Conservation (phyloP, 2,113 vertebrate genomes). For the Acrocephalus arundinaceus region DNA sequence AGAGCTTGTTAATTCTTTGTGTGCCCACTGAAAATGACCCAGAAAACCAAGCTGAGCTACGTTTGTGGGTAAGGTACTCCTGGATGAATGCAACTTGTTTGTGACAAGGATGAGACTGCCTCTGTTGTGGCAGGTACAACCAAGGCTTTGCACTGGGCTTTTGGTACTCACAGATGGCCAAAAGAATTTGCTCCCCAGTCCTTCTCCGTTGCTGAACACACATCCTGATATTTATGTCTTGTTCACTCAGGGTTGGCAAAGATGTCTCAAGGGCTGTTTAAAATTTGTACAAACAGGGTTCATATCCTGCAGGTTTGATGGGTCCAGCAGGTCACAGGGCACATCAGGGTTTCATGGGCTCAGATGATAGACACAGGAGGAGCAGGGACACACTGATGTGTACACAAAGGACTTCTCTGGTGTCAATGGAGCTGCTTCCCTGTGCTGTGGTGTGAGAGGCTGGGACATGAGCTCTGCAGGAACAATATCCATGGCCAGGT, state of each 20-base stretch:
- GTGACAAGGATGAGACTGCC: not conserved
- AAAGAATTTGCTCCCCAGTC: not conserved
- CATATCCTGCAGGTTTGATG: not conserved
- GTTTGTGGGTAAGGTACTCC: not conserved
- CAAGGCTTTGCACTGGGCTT: not conserved
- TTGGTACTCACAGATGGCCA: not conserved
- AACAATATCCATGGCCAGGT: fast-evolving
- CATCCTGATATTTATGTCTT: not conserved
- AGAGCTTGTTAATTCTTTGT: not conserved
- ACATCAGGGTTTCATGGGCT: not conserved
- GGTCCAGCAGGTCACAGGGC: not conserved
- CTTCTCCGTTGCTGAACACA: not conserved
- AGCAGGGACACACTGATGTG: not conserved
- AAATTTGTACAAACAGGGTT: not conserved
- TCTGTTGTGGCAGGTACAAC: not conserved
- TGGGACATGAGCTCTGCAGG: not conserved
- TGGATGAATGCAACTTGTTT: not conserved
- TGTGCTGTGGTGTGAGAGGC: not conserved
- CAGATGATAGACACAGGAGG: not conserved
- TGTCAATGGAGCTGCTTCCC: not conserved
- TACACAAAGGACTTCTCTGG: not conserved
- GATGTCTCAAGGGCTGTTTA: fast-evolving
- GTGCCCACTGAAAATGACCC: not conserved
- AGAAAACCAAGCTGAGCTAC: not conserved
- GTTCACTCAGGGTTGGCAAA: not conserved